These are phyloP conservation scores for Tyria jacobaeae DNA, from an alignment of 2,888 invertebrate genomes.

Conservation along the genomic window DNA sequence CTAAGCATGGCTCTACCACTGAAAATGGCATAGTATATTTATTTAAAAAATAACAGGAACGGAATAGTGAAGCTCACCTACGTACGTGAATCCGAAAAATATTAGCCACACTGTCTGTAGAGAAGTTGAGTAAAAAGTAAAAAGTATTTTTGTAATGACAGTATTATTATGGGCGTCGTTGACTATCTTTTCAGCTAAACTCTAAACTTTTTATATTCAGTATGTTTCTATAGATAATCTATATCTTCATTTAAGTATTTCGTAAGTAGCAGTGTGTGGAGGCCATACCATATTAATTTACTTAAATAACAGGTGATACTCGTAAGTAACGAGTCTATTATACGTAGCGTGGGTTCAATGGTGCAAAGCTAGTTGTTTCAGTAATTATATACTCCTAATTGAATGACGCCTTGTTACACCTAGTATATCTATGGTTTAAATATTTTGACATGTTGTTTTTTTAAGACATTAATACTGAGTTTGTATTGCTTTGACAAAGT, in stretches of 20 bases:
- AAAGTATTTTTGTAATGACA: no score
- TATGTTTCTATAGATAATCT: not conserved
- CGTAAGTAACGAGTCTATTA: conserved; percentile 70
- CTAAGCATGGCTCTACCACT: no score
- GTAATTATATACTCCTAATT: conserved; percentile 67
- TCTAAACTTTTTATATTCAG: no score
- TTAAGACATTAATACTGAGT: not conserved
- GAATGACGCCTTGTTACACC: conserved; percentile 61
- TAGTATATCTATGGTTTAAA: conserved; percentile 44
- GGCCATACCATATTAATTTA: conserved; percentile 31
- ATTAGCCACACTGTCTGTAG: no score
- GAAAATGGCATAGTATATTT: no score
- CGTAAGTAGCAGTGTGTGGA: conserved; percentile 8
- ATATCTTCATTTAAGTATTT: not conserved
- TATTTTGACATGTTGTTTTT: conserved; percentile 29
- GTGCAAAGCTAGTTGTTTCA: conserved; percentile 60
- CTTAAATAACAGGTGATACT: conserved; percentile 43
- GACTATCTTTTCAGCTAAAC: no score
- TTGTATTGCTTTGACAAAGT: not conserved
- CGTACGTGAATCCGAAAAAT: no score
- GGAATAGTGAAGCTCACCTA: no score
- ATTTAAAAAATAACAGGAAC: no score
- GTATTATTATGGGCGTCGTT: no score
- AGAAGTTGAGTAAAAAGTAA: no score
- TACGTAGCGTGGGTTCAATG: conserved; percentile 57